These are phyloP conservation scores for Corynorhinus townsendii DNA, from an alignment of 2,113 vertebrate species.

Conservation along the genomic window DNA sequence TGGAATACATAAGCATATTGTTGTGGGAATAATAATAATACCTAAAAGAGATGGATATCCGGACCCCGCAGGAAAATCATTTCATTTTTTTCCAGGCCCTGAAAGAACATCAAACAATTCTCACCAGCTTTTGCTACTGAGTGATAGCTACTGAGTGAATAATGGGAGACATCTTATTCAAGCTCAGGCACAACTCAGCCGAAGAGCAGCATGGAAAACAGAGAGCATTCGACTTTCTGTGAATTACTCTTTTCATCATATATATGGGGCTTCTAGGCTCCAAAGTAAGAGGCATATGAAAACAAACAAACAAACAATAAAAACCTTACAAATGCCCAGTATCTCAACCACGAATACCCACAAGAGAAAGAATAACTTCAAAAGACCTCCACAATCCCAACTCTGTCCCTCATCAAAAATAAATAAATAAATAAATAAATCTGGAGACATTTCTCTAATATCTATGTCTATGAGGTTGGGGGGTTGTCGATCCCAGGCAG, in stretches of 20 bases:
- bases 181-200: background rate
- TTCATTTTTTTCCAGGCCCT: background rate
- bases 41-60: background rate
- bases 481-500: background rate
- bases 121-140: background rate
- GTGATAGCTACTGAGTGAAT: background rate
- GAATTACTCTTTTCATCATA: background rate
- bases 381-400: background rate
- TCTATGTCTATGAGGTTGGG: background rate
- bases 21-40: slow-evolving; percentile 31
- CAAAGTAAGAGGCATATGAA: background rate
- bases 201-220: background rate
- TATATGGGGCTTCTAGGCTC: background rate
- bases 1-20: background rate
- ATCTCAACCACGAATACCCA: background rate
- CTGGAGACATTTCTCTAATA: background rate
- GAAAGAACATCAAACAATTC: background rate
- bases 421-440: background rate
- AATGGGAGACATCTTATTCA: background rate
- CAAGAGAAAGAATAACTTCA: background rate
- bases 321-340: background rate
- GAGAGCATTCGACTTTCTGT: background rate
- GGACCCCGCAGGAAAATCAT: background rate
- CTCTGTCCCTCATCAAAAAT: background rate
- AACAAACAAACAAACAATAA: background rate